A percentile compares a stretch with the other conserved stretches of the same genome.
phyloP scores from a whole-genome alignment of 2,113 vertebrate genomes.

The Nerophis lumbriciformis region DNA sequence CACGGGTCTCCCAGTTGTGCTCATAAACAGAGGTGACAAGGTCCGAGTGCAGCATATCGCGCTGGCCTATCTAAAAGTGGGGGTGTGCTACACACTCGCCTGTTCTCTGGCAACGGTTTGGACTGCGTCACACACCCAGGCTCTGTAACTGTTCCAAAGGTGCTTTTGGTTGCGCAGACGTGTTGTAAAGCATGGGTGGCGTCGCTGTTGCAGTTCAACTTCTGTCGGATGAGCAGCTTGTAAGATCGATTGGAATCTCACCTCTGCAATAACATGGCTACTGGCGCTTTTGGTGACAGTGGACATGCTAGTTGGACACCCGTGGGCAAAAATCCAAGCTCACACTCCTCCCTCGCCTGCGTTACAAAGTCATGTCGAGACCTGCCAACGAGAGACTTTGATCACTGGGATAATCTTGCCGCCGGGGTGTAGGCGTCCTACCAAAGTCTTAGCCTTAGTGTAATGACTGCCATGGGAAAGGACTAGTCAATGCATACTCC shows the following conservation, averaged over 20 bases:
- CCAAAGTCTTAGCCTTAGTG: constrained; percentile 83
- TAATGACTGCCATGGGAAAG: constrained; percentile 77
- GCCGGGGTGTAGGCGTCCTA: constrained; percentile 70
- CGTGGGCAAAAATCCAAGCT: constrained; percentile 69
- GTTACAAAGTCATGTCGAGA: constrained; percentile 99
- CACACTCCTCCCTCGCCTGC: constrained; percentile 96
- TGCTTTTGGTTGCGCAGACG: constrained; percentile 43
- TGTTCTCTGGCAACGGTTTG: constrained; percentile 82
- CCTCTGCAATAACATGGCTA: constrained; percentile 78
- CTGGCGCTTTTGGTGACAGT: constrained; percentile 72
- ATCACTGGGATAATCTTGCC: constrained; percentile 92
- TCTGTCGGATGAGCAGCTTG: constrained; percentile 83
- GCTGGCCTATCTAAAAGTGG: constrained; percentile 92
- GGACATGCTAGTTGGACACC: constrained; percentile 83
- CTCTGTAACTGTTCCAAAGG: constrained; percentile 75
- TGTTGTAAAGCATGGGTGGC: constrained; percentile 62
- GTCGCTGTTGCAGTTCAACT: constrained; percentile 55
- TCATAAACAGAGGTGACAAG: constrained; percentile 94
- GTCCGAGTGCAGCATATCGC: constrained; percentile 81
- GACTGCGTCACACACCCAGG: constrained; percentile 78
- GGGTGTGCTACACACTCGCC: constrained; percentile 62
- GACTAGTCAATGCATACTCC: constrained; percentile 85
- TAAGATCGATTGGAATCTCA: constrained; percentile 84
- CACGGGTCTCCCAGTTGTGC: constrained; percentile 91
- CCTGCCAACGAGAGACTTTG: constrained; percentile 98